A percentile compares a stretch with the other conserved stretches of the same genome.
Evolutionary conservation across 2,888 invertebrate species (phyloP).

Genomic region (Tachina lurida): DNA sequence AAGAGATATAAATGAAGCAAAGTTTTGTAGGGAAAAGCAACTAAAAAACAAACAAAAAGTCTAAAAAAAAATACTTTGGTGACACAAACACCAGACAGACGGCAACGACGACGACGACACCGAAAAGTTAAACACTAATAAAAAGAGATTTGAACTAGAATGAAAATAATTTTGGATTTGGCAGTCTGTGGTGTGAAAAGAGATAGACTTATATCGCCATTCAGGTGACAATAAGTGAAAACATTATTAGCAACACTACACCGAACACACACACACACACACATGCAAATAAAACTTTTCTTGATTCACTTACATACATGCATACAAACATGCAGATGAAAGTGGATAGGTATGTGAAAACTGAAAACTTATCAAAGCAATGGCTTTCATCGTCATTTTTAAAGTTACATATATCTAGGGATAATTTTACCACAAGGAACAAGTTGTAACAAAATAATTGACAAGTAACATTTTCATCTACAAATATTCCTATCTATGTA

Average conservation of each 20-base stretch:
- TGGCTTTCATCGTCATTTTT: constrained; percentile 25
- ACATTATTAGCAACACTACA: constrained; percentile 65
- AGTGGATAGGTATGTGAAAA: neutral
- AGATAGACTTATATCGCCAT: constrained; percentile 71
- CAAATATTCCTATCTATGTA: neutral
- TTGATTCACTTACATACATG: constrained; percentile 2
- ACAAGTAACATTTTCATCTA: constrained; percentile 70
- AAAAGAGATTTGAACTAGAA: constrained; percentile 71
- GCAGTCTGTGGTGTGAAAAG: constrained; percentile 67
- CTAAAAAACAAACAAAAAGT: constrained; percentile 37
- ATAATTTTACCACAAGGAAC: constrained; percentile 58
- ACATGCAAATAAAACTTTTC: neutral
- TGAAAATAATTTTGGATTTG: constrained; percentile 44
- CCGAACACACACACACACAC: constrained; percentile 20
- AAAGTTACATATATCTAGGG: neutral
- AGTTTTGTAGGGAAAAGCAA: constrained; percentile 34
- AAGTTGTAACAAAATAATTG: constrained; percentile 73
- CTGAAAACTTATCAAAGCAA: constrained; percentile 7
- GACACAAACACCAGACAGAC: constrained; percentile 70
- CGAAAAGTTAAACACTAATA: constrained; percentile 66
- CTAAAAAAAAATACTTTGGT: constrained; percentile 62
- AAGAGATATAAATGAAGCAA: constrained; percentile 27
- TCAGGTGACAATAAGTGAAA: constrained; percentile 72
- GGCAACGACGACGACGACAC: constrained; percentile 38
- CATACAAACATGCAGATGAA: neutral